These are phyloP conservation scores for Morpho helenor DNA, from an alignment of 2,888 invertebrate species.

Conservation along the genomic window DNA sequence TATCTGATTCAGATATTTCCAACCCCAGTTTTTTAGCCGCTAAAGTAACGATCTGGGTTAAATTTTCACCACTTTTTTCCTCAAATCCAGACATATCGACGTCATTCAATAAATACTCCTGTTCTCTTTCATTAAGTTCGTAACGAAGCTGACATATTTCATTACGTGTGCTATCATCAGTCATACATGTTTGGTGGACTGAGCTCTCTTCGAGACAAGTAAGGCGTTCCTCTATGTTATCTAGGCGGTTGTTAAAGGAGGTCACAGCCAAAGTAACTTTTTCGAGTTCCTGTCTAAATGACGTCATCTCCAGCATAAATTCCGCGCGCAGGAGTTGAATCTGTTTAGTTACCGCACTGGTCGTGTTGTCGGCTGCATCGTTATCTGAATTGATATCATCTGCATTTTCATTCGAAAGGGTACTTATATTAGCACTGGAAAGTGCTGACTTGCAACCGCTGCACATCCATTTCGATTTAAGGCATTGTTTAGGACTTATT, in stretches of 20 bases:
- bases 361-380: too few relatives aligned
- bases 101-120: too few relatives aligned
- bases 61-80: neutral
- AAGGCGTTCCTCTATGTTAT: neutral
- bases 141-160: neutral
- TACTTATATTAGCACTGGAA: neutral
- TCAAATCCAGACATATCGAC: too few relatives aligned
- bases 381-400: neutral
- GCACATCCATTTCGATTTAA: neutral
- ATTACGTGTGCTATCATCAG: neutral
- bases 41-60: neutral
- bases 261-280: too few relatives aligned
- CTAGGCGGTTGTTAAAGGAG: neutral
- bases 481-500: neutral
- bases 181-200: too few relatives aligned
- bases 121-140: slow-evolving; percentile 1
- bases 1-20: neutral
- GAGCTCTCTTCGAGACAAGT: neutral
- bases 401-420: neutral
- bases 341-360: neutral
- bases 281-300: neutral
- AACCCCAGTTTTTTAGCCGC: neutral
- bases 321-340: neutral
- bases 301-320: neutral
- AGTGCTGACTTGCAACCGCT: neutral